A percentile compares a stretch with the other conserved stretches of the same genome.
Conservation (phyloP, 2,888 invertebrate species). For the Phymatocera aterrima region DNA sequence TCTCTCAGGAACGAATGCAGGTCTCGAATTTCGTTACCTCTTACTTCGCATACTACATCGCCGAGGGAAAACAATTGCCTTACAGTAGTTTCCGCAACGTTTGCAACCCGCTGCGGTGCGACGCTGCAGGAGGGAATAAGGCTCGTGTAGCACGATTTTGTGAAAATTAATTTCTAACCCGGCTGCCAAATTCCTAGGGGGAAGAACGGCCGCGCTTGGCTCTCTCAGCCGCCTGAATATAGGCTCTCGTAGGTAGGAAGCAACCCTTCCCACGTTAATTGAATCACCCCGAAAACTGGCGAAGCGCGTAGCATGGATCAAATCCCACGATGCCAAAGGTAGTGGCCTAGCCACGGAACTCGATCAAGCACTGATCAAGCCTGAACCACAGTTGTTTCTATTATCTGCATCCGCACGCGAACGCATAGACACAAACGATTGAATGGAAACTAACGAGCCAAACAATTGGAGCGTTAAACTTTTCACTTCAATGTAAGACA, state of each 20-base stretch:
- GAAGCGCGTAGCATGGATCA: constrained; percentile 63
- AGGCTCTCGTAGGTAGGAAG: constrained; percentile 40
- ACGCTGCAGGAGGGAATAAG: constrained; percentile 19
- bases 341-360: background rate
- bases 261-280: constrained; percentile 58
- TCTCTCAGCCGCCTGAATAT: background rate
- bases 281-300: constrained; percentile 59
- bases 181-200: constrained; percentile 53
- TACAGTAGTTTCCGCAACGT: background rate
- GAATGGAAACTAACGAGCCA: too few relatives aligned
- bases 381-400: constrained; percentile 3
- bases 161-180: constrained; percentile 58
- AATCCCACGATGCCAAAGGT: constrained; percentile 49
- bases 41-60: background rate
- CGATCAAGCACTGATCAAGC: background rate
- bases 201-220: background rate
- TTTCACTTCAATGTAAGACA: too few relatives aligned
- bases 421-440: background rate
- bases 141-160: constrained; percentile 36
- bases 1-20: background rate
- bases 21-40: constrained; percentile 23
- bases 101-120: background rate
- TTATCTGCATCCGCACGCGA: background rate
- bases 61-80: constrained; percentile 16
- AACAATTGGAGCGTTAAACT: too few relatives aligned